Evolutionary conservation across 2,113 vertebrate species (phyloP).

Genomic region (Odobenus rosmarus): DNA sequence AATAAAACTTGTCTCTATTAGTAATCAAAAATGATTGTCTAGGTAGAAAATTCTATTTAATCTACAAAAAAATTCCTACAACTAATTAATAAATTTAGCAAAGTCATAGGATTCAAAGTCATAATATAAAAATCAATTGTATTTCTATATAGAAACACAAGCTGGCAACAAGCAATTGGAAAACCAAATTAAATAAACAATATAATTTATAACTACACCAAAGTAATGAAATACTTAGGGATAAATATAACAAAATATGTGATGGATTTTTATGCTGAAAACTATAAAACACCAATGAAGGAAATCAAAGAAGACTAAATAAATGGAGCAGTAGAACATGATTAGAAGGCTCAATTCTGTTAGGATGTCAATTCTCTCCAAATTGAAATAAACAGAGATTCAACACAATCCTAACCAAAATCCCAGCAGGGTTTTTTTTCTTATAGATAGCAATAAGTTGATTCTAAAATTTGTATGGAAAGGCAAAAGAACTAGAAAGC

Average conservation of each 20-base stretch:
- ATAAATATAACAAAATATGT: conserved; percentile 15
- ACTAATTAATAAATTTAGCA: not conserved
- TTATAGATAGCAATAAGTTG: not conserved
- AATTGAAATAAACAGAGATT: not conserved
- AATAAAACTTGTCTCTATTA: not conserved
- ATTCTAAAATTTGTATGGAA: not conserved
- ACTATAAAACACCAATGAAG: conserved; percentile 11
- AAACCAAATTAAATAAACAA: conserved; percentile 3
- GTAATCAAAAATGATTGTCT: not conserved
- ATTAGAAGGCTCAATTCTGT: not conserved
- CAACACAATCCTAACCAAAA: not conserved
- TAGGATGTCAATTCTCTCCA: not conserved
- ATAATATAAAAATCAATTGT: not conserved
- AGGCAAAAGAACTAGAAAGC: not conserved
- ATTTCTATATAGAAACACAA: not conserved
- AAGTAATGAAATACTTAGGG: not conserved
- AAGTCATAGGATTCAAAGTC: conserved; percentile 20
- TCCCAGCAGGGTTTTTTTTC: not conserved
- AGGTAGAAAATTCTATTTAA: not conserved
- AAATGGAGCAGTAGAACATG: not conserved
- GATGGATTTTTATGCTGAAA: not conserved
- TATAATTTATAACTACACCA: not conserved
- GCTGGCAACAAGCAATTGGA: not conserved
- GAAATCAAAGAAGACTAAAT: not conserved
- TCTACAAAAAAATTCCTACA: not conserved